Base-by-base conservation (phyloP, 1,140 invertebrate genomes). In the Pseudachorutes palmiensis region DNA sequence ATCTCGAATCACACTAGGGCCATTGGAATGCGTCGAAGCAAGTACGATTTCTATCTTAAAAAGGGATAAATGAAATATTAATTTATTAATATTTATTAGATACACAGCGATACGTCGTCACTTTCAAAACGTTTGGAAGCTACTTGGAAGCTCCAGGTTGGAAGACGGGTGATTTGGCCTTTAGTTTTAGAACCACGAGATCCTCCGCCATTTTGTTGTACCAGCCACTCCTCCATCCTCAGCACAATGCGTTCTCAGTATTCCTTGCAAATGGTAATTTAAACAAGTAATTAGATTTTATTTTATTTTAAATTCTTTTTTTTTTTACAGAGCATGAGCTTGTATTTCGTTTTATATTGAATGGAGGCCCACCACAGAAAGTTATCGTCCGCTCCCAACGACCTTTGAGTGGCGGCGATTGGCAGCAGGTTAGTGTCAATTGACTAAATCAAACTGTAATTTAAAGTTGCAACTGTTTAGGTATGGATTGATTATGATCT, bases 391-490 rank as follows among this genome's bases (percentile, higher is more conserved):
- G 87, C 75, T 92, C 91, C 19, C 83, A 85, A 69, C 80, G 87
- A 67, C 86, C 87, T 76, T 80, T 97, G 2, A 94, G 93, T 76
- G 88, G 87, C 60, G 92, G 92, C 0, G 91, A 94, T 76, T 97
- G 93, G 93, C 92, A 97, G 76, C 92, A 94, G 79, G 89, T 55
- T n/a, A n/a, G n/a, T n/a, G n/a, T n/a, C n/a, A n/a, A n/a, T n/a
- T n/a, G n/a, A 55, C 36, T 12, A 45, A 45, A 45, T 45, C 19
- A 9, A 45, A 19, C 36, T 12, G 19, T 45, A 95, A 70, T 16
- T 55, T 55, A 55, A 24, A 55, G 9, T 55, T 55, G 19, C 5
- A n/a, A n/a, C 24, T 16, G 9, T 26, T 22, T 55, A 55, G 51
- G 51, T 71, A 3, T 92, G 90, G 90, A 92, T 92, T 69, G 90